These are phyloP conservation scores for Lynx canadensis DNA, from an alignment of 2,113 vertebrate genomes.

Conservation along the genomic window DNA sequence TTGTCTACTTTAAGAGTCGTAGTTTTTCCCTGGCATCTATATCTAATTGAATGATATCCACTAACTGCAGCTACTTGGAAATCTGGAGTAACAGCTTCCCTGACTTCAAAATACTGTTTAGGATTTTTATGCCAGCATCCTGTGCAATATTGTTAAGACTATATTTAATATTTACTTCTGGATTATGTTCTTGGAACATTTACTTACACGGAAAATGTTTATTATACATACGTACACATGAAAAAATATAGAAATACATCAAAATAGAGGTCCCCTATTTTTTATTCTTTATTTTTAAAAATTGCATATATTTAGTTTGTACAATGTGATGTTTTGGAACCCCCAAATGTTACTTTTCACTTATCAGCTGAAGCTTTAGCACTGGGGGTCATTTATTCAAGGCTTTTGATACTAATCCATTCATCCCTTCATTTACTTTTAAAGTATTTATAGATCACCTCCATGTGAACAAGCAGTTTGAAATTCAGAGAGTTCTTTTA, in stretches of 20 bases:
- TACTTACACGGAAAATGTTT: neutral
- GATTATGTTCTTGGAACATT: neutral
- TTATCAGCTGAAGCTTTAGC: neutral
- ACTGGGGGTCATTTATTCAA: neutral
- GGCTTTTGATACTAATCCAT: neutral
- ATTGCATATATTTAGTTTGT: neutral
- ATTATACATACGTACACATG: neutral
- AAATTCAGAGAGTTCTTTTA: neutral
- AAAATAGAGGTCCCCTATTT: neutral
- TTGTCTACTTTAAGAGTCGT: neutral
- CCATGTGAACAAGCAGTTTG: neutral
- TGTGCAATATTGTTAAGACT: neutral
- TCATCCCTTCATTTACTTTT: neutral
- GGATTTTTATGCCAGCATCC: neutral
- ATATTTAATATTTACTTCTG: neutral
- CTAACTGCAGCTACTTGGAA: neutral
- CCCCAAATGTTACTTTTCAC: neutral
- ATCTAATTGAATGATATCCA: neutral
- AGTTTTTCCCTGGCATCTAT: neutral
- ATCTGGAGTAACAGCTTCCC: neutral
- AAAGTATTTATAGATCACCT: neutral
- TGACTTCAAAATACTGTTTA: neutral
- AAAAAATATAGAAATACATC: neutral
- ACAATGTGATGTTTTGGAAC: neutral
- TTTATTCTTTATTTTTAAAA: neutral